A percentile compares a stretch with the other conserved stretches of the same genome.
Evolutionary conservation across 2,888 invertebrate genomes (phyloP).

Genomic region (Parochlus steinenii): DNA sequence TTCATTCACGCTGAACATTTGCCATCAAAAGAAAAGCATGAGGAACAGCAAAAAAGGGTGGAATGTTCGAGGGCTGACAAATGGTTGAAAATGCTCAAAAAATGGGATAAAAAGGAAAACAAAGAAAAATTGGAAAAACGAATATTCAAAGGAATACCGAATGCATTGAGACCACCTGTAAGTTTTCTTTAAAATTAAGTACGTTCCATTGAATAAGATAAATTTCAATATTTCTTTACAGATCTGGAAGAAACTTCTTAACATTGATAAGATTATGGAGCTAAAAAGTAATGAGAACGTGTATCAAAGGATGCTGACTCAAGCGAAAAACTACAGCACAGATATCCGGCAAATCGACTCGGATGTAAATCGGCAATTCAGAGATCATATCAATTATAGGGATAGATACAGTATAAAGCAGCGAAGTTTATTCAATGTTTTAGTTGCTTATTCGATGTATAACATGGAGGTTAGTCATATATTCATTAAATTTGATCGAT

Average conservation of each 20-base stretch:
- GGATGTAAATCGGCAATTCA: conserved; percentile 83
- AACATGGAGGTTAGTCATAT: conserved; percentile 82
- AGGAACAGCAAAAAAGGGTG: conserved; percentile 52
- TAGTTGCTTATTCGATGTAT: conserved; percentile 92
- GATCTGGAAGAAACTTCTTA: conserved; percentile 40
- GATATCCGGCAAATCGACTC: conserved; percentile 93
- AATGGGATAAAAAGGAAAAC: conserved; percentile 50
- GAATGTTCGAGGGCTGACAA: conserved; percentile 80
- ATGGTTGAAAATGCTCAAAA: conserved; percentile 83
- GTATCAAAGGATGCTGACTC: conserved; percentile 67
- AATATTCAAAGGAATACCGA: conserved; percentile 89
- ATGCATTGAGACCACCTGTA: conserved; percentile 64
- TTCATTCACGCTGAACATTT: conserved; percentile 80
- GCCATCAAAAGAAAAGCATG: conserved; percentile 54
- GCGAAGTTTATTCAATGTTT: conserved; percentile 79
- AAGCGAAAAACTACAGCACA: conserved; percentile 75
- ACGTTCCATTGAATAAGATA: background rate
- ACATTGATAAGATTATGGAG: conserved; percentile 53
- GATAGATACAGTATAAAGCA: conserved; percentile 87
- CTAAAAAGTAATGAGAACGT: conserved; percentile 49
- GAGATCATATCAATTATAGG: conserved; percentile 71
- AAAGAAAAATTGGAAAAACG: conserved; percentile 61
- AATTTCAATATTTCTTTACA: background rate
- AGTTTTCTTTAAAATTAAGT: conserved; percentile 21
- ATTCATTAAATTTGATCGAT: too few species aligned